Evolutionary conservation across 1,140 invertebrate genomes (phyloP), one percentile per base, ranked within the genome.

Genomic region (Ruditapes philippinarum): DNA sequence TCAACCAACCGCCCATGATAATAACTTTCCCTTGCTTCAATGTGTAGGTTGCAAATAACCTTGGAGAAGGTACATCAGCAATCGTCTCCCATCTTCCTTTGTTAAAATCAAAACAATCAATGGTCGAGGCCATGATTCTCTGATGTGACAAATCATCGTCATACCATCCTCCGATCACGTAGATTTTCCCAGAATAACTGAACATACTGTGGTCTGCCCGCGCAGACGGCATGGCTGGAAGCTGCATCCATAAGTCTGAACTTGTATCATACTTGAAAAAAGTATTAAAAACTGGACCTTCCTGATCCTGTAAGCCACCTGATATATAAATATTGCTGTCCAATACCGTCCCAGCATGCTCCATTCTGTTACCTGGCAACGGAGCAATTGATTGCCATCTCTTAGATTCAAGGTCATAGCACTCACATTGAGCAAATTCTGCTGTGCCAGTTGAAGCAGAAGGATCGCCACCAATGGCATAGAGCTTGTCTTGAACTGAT

Each of bases 171-270:
- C 97, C 97, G 93, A 97, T 97, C 0, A 97, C 97, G 94, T 97
- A 97, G 40, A 98, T 95, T 54, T 96, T 96, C 88, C 97, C 96
- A 1, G 96, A 96, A 68, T 97, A 96, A 2, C 95, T 93, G 31
- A 98, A 95, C 96, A 98, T 97, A 4, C 97, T 96, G 95, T 98
- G 97, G 94, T 98, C 97, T 25, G 97, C 97, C 90, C 97, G 94
- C 0, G 97, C 97, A 25, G 96, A 97, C 22, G 97, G 95, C 96
- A 98, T 96, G 0, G 96, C 94, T 0, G 96, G 93, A 85, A 97
- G 95, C 38, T 95, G 92, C 65, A 96, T 94, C 97, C 97, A 98
- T 7, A 93, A 94, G 85, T 97, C 96, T 1, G 91, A 94, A 19
- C 93, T 94, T 0, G 96, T 96, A 91, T 97, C 96, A 90, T 97